Conservation (phyloP, 2,888 invertebrate genomes). For the Limnephilus rhombicus region DNA sequence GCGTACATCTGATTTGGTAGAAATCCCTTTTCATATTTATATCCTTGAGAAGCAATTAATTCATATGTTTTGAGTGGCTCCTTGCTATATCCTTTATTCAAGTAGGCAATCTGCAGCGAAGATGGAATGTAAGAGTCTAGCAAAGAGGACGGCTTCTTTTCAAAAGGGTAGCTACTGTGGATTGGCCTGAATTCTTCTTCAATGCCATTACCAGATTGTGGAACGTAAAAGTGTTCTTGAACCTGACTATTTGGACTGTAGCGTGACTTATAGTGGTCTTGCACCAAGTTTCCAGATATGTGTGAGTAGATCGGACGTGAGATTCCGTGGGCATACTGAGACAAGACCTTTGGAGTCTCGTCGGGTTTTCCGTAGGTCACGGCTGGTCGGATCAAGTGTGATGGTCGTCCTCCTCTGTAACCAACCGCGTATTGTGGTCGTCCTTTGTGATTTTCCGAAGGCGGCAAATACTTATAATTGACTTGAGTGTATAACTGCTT, state of each 20-base stretch:
- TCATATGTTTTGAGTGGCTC: slow-evolving; percentile 75
- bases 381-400: slow-evolving; percentile 70
- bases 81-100: slow-evolving; percentile 74
- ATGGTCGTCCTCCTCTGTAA: neutral
- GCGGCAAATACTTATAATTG: slow-evolving; percentile 66
- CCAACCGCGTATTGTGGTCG: slow-evolving; percentile 68
- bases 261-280: slow-evolving; percentile 66
- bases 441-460: slow-evolving; percentile 68
- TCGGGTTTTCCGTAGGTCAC: slow-evolving; percentile 72
- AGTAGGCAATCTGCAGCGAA: slow-evolving; percentile 75
- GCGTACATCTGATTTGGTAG: slow-evolving; percentile 77
- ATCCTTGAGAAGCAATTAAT: slow-evolving; percentile 72
- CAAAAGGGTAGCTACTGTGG: slow-evolving; percentile 8
- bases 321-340: slow-evolving; percentile 71
- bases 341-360: slow-evolving; percentile 74
- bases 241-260: slow-evolving; percentile 70
- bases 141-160: slow-evolving; percentile 75
- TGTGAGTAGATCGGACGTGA: slow-evolving; percentile 72
- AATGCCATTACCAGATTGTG: slow-evolving; percentile 42
- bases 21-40: slow-evolving; percentile 74
- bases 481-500: slow-evolving; percentile 70
- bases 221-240: slow-evolving; percentile 16
- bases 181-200: slow-evolving; percentile 35
- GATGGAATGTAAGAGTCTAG: slow-evolving; percentile 81
- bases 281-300: slow-evolving; percentile 68